Base-by-base conservation (phyloP, 2,888 invertebrate species). In the Catocala nupta region DNA sequence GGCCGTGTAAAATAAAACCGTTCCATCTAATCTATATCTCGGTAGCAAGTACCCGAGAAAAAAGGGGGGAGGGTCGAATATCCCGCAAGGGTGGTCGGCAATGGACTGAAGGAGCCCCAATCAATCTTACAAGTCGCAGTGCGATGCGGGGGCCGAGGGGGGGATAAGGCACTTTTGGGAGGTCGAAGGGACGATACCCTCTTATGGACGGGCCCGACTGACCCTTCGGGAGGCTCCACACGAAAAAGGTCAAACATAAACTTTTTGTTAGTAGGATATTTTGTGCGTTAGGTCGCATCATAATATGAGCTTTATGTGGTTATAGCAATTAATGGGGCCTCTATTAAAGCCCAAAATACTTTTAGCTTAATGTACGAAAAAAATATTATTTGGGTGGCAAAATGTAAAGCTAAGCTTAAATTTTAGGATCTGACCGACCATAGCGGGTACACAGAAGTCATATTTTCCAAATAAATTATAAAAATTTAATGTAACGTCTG, bases 101-200 rank as follows among this genome's bases (percentile, higher is more conserved):
- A 93, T 92, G 94, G 94, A 94, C 94, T 94, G 91, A 92, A 94
- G 94, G 93, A 93, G 94, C 91, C 93, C 94, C 94, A 94, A 94
- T 94, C 94, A 94, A 94, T 94, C 94, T 94, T 94, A 92, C 93
- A 92, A 94, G 93, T 93, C 93, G 92, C 91, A 86, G 82, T 85
- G 89, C 87, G 85, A 83, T 82, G 84, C 77, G 78, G 79, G 73
- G 75, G 65, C 56, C 64, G 62, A 64, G 77, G 68, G 51, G 74
- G 80, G 81, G 81, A 73, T 80, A 80, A 81, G 83, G 84, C 84
- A 86, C 86, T 86, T 86, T 86, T 74, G 78, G 83, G 83, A 90
- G 90, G 91, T 85, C 88, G 85, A 82, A 90, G 90, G 92, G 91
- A 91, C 92, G 89, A 84, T 92, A 92, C 93, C 93, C 93, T 93